Evolutionary conservation across 2,797 vertebrate genomes (phyloP).

Genomic region (Synanceia verrucosa): DNA sequence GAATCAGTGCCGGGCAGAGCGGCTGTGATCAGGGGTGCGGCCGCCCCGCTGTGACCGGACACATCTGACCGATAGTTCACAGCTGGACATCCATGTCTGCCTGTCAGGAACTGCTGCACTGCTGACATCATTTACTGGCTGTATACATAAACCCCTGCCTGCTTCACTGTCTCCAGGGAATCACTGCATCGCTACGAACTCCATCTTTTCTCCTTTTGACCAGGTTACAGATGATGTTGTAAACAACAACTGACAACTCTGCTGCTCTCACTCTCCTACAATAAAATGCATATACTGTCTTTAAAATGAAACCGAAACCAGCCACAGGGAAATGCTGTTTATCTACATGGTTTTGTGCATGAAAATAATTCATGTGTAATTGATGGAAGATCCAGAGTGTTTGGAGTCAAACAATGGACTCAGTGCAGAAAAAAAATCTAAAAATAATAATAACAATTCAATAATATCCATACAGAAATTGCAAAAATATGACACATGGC

Average conservation of each 20-base stretch:
- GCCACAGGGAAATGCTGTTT: slow-evolving; percentile 46
- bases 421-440: slow-evolving; percentile 56
- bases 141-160: slow-evolving; percentile 35
- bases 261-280: slow-evolving; percentile 51
- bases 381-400: slow-evolving; percentile 68
- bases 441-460: slow-evolving; percentile 58
- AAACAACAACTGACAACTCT: slow-evolving; percentile 59
- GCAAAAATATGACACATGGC: slow-evolving; percentile 65
- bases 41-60: slow-evolving; percentile 61
- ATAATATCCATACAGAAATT: slow-evolving; percentile 62
- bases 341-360: slow-evolving; percentile 60
- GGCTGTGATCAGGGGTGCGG: slow-evolving; percentile 65
- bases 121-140: slow-evolving; percentile 55
- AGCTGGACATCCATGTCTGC: slow-evolving; percentile 70
- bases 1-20: slow-evolving; percentile 54
- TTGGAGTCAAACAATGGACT: slow-evolving; percentile 59
- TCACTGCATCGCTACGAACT: slow-evolving; percentile 16
- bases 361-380: slow-evolving; percentile 45
- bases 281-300: slow-evolving; percentile 55
- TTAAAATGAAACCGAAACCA: slow-evolving; percentile 43
- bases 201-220: slow-evolving; percentile 12
- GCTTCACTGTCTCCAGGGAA: slow-evolving; percentile 41
- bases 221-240: slow-evolving; percentile 53
- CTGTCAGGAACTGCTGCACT: slow-evolving; percentile 54
- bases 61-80: slow-evolving; percentile 70